Percentiles rank a stretch among this genome's conserved stretches.
These are phyloP conservation scores for Stichodactyla mertensii DNA, from an alignment of 64 coral and sea anemone species.

Conservation along the genomic window DNA sequence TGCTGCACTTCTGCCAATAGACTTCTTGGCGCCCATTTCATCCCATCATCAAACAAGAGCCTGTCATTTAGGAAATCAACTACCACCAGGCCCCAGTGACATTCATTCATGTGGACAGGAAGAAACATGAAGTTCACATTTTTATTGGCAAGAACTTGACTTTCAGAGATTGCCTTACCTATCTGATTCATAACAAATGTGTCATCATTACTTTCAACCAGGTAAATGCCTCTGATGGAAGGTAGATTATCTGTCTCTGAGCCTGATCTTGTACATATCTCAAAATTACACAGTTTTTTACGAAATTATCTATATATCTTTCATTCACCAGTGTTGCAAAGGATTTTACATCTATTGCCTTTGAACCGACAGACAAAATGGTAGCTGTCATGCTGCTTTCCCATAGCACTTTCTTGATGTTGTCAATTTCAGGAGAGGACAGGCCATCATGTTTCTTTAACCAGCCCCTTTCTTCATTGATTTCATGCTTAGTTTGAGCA, in stretches of 20 bases:
- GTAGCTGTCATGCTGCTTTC: no score
- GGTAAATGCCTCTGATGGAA: slow-evolving; percentile 43
- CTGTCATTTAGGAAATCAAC: background rate
- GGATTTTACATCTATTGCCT: slow-evolving; percentile 44
- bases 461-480: no score
- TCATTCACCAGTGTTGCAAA: slow-evolving; percentile 44
- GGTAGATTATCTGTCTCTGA: slow-evolving; percentile 11
- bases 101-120: slow-evolving; percentile 18
- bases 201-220: slow-evolving; percentile 20
- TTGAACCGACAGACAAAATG: background rate
- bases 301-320: slow-evolving; percentile 45
- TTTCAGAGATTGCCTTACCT: background rate
- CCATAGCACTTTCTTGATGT: no score
- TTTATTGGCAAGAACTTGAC: background rate
- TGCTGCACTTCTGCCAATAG: background rate
- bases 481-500: no score
- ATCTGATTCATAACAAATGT: background rate
- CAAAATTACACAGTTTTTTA: slow-evolving; percentile 34
- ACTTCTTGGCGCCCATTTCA: background rate
- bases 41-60: slow-evolving; percentile 5
- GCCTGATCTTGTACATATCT: background rate
- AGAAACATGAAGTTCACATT: background rate
- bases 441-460: no score
- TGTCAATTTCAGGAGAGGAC: no score
- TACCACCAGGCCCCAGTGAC: background rate